Conservation (phyloP, 2,113 vertebrate species). For the Chaenogobius annularis region DNA sequence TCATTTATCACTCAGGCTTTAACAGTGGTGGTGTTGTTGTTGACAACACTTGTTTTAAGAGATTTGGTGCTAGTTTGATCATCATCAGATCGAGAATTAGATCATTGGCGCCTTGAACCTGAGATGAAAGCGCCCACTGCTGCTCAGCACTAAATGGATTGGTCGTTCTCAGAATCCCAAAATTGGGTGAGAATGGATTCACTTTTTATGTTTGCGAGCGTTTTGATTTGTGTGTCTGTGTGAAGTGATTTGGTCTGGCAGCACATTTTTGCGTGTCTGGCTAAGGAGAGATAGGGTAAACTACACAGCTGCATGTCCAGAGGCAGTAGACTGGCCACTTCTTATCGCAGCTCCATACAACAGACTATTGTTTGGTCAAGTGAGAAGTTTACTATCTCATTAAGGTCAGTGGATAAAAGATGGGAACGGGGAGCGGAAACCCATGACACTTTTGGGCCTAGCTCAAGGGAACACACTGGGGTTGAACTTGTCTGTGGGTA, state of each 20-base stretch:
- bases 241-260: constrained; percentile 58
- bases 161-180: constrained; percentile 51
- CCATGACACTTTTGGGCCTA: constrained; percentile 59
- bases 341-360: constrained; percentile 64
- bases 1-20: constrained; percentile 48
- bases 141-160: constrained; percentile 51
- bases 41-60: constrained; percentile 51
- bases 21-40: constrained; percentile 53
- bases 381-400: constrained; percentile 68
- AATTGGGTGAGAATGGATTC: constrained; percentile 46
- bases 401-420: constrained; percentile 67
- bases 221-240: constrained; percentile 41
- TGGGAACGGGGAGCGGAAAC: constrained; percentile 61
- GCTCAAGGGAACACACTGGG: constrained; percentile 61
- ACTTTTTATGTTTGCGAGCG: constrained; percentile 24
- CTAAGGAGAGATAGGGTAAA: constrained; percentile 48
- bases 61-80: constrained; percentile 46
- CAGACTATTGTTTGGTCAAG: constrained; percentile 68
- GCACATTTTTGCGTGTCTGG: constrained; percentile 46
- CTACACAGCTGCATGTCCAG: constrained; percentile 70
- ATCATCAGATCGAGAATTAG: constrained; percentile 65
- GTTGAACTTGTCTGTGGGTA: constrained; percentile 65
- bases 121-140: constrained; percentile 58
- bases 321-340: constrained; percentile 61
- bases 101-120: constrained; percentile 54